phyloP scores from a whole-genome alignment of 2,797 vertebrate genomes.

The Falco berigora region DNA sequence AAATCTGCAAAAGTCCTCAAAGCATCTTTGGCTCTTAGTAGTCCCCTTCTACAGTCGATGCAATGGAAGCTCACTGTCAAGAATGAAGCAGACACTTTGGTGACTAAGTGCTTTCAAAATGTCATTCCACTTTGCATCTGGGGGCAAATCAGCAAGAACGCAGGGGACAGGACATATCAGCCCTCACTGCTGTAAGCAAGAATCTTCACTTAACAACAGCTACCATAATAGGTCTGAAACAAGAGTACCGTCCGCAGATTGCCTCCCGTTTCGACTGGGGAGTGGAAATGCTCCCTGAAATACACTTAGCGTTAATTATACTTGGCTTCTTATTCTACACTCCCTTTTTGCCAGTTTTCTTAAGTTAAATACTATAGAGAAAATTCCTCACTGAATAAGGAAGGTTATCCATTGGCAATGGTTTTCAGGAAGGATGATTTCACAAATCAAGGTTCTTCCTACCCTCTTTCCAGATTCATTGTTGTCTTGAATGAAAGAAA shows the following conservation, averaged over 20 bases:
- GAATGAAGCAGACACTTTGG: not conserved
- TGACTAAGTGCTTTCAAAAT: not conserved
- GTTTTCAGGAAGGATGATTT: not conserved
- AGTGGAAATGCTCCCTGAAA: not conserved
- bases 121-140: not conserved
- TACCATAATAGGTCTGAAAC: not conserved
- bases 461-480: not conserved
- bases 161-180: not conserved
- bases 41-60: not conserved
- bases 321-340: not conserved
- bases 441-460: not conserved
- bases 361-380: not conserved
- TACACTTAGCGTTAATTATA: not conserved
- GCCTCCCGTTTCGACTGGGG: not conserved
- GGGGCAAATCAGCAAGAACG: not conserved
- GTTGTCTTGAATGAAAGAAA: not conserved
- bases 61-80: not conserved
- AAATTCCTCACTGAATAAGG: not conserved
- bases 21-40: not conserved
- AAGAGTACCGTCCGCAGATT: not conserved
- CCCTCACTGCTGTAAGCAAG: not conserved
- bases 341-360: not conserved
- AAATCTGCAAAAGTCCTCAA: not conserved
- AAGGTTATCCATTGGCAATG: not conserved
- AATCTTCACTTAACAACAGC: not conserved